Conservation (phyloP, 2,888 invertebrate genomes). For the Xylota sylvarum region DNA sequence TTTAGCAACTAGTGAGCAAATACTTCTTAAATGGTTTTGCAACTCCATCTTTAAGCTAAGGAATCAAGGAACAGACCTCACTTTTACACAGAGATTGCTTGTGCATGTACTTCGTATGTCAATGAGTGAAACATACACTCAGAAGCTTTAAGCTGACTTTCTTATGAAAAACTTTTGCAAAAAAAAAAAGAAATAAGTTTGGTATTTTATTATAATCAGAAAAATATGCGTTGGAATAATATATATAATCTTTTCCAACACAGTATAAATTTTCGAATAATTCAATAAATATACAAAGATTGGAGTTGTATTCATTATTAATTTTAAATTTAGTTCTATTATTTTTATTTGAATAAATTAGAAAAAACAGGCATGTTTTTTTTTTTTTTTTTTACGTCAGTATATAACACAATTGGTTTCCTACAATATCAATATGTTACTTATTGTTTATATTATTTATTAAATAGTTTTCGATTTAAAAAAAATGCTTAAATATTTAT, state of each 20-base stretch:
- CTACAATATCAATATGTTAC: neutral
- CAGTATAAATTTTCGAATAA: constrained; percentile 3
- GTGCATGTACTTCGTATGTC: no score
- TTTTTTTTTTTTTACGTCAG: neutral
- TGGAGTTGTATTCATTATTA: neutral
- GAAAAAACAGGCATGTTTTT: neutral
- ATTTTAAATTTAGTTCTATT: constrained; percentile 3
- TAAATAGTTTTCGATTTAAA: constrained; percentile 13
- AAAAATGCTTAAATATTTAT: neutral
- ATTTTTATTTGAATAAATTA: constrained; percentile 4
- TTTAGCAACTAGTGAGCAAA: no score
- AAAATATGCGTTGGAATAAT: constrained; percentile 6
- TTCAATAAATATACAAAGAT: constrained; percentile 14
- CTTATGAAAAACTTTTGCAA: neutral
- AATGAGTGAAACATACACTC: no score
- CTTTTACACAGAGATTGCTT: no score
- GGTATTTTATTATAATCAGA: constrained; percentile 1
- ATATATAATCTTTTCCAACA: neutral
- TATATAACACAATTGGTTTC: constrained; percentile 1
- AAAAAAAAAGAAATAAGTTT: neutral
- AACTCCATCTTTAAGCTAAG: no score
- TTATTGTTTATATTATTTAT: constrained; percentile 4
- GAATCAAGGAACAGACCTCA: no score
- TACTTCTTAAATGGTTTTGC: no score
- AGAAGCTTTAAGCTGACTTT: no score